Base-by-base conservation (phyloP, 2,888 invertebrate genomes). In the Malthinus seriepunctatus region DNA sequence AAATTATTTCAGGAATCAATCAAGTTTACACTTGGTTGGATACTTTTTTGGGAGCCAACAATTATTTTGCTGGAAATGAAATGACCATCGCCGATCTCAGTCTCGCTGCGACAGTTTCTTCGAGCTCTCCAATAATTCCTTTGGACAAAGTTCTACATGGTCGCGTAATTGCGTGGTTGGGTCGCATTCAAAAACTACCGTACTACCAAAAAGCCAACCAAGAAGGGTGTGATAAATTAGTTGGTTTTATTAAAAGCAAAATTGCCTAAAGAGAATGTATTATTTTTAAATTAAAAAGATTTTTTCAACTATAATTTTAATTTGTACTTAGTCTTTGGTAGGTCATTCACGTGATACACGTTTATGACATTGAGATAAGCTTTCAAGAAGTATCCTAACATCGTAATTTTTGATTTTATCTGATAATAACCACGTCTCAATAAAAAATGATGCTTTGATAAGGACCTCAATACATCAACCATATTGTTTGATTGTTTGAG, bases 41-140 rank as follows among this genome's bases (percentile, higher is more conserved):
- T 63, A 69, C 67, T 1, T 83, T 81, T 60, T 75, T 86, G 0
- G 73, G 73, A 3, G 75, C 73, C 2, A 74, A 78, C 1, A 75
- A 80, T 33, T 86, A 80, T 72, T 71, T 84, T 38, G 83, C 83
- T 11, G 82, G 81, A 1, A 76, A 83, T 46, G 67, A 76, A 11
- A 68, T 83, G 46, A 84, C 85, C 3, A 75, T 85, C 49, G 84
- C 84, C 7, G 86, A 85, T 67, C 71, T 84, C 39, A 75, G 78
- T 9, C 72, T 80, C 23, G 75, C 78, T n/a, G 71, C 80, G 7
- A 70, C 73, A 0, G 62, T 78, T 3, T 69, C 76, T 1, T 69
- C 73, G 2, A 50, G 76, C 4, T 62, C 67, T 5, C 64, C 72
- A 33, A 56, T 79, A 9, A 49, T 75, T 2, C 73, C 77, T 8